Percentiles rank a stretch among this genome's conserved stretches.
Evolutionary conservation across 2,113 vertebrate species (phyloP).

Genomic region (Odontophorus gujanensis): DNA sequence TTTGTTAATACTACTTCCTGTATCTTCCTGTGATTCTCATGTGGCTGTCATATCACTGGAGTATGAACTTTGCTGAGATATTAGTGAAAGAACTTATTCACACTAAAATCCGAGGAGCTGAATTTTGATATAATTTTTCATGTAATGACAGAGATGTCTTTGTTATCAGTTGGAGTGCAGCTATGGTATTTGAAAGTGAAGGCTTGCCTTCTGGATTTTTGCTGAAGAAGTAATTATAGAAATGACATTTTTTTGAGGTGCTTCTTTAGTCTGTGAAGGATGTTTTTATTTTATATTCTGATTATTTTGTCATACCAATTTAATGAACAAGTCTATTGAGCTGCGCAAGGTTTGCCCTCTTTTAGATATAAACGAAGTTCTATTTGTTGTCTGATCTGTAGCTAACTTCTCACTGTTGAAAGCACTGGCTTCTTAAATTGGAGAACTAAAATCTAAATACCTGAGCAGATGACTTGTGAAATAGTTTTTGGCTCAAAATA

Average conservation of each 20-base stretch:
- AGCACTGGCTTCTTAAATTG: background rate
- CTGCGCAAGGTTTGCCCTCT: background rate
- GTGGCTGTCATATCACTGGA: constrained; percentile 6
- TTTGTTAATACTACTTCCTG: background rate
- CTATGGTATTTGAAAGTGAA: background rate
- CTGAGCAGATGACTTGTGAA: background rate
- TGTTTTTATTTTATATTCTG: background rate
- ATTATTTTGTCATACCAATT: background rate
- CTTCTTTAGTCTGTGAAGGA: background rate
- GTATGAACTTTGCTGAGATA: background rate
- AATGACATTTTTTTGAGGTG: background rate
- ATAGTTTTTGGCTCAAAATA: background rate
- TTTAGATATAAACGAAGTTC: background rate
- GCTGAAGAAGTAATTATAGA: background rate
- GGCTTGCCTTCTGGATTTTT: background rate
- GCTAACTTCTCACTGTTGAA: background rate
- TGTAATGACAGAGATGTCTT: background rate
- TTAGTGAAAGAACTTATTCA: constrained; percentile 30
- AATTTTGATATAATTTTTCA: background rate
- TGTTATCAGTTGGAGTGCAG: background rate
- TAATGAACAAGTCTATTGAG: background rate
- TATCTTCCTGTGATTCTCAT: constrained; percentile 9
- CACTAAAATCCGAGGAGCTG: rapidly evolving
- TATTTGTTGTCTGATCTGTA: background rate
- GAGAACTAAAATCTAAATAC: background rate